A percentile compares a stretch with the other conserved stretches of the same genome.
These are phyloP conservation scores for Lagenorhynchus albirostris DNA, from an alignment of 2,113 vertebrate species.

Conservation along the genomic window DNA sequence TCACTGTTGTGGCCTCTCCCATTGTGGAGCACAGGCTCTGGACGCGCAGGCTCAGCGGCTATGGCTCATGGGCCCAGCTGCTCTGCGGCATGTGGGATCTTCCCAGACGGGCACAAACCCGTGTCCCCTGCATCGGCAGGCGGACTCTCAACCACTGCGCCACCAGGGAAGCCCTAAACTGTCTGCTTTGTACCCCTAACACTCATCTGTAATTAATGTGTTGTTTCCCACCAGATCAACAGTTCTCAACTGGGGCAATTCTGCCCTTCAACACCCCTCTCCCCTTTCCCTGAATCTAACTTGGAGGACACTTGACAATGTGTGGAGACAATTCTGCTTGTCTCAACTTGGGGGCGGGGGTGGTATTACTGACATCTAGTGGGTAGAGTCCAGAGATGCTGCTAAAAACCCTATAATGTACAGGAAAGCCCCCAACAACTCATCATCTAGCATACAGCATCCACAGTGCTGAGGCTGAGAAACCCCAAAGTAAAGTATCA, in stretches of 20 bases:
- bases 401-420: neutral
- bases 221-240: neutral
- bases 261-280: neutral
- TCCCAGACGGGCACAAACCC: too few relatives aligned
- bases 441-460: neutral
- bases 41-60: too few relatives aligned
- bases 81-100: too few relatives aligned
- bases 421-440: neutral
- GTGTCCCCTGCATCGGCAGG: too few relatives aligned
- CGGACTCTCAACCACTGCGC: too few relatives aligned
- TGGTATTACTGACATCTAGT: neutral
- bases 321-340: neutral
- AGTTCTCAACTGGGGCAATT: neutral
- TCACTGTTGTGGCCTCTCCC: too few relatives aligned
- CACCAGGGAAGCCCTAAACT: neutral
- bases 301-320: neutral
- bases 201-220: neutral
- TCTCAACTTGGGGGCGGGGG: neutral
- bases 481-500: neutral
- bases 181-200: neutral
- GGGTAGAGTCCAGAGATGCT: neutral
- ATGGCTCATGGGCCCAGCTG: too few relatives aligned
- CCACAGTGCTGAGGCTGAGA: neutral
- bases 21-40: too few relatives aligned
- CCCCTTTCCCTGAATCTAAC: neutral